Evolutionary conservation across 2,113 vertebrate species (phyloP), one percentile per base, ranked within the genome.

Genomic region (Otocyon megalotis): DNA sequence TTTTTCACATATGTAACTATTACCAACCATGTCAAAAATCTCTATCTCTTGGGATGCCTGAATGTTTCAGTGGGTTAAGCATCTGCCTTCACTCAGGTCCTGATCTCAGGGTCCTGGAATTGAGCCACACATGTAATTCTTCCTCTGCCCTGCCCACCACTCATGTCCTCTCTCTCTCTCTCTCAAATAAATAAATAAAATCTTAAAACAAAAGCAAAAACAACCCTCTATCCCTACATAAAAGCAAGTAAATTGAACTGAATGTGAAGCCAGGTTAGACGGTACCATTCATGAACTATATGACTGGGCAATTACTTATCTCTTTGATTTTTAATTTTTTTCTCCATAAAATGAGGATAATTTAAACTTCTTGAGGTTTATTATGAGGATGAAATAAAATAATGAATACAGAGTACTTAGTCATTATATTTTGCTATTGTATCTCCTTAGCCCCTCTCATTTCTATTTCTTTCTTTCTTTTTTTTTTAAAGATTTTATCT

Each of bases 321-420:
- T 53, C 24, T 79, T 54, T 96, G 71, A 84, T 37, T 28, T 88
- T 90, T 85, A 35, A 43, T 88, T 84, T 85, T 79, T 24, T 93
- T 28, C 69, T 94, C 93, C 63, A 16, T 88, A 48, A 93, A 88
- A 92, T 81, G 53, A 5, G 58, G 50, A 72, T 88, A 90, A 88
- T 84, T 90, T 30, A 74, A 85, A 37, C 24, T 88, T 76, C 26
- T 56, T 53, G 43, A 87, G 17, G 5, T 24, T 91, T 84, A 3
- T 65, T n/a, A 17, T n/a, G 15, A 74, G 17, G 28, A 54, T 82
- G 50, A 54, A 72, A 80, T 67, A 53, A 89, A 63, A 65, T 88
- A 58, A 72, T 54, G 50, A 79, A 79, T 32, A 53, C 30, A 17
- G 28, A 35, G 30, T 65, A 5, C 17, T 89, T 62, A 22, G 32